Conservation (phyloP, 2,888 invertebrate species). For the Idaea dimidiata region DNA sequence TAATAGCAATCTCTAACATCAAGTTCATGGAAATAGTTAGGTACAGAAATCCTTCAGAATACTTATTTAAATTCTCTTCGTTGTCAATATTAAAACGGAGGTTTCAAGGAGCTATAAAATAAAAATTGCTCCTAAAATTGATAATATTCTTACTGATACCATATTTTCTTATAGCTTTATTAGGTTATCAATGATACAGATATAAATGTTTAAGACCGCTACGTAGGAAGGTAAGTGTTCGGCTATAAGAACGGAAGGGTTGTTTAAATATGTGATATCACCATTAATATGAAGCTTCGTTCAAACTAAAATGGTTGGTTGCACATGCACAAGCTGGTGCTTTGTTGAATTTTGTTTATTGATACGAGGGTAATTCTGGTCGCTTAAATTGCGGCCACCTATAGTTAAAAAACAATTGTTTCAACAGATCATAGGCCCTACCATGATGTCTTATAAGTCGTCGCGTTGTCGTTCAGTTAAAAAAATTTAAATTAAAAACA, state of each 20-base stretch:
- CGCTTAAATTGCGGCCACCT: too few species aligned
- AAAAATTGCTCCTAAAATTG: slow-evolving; percentile 29
- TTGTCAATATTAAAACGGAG: slow-evolving; percentile 42
- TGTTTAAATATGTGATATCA: not conserved
- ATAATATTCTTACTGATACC: slow-evolving; percentile 33
- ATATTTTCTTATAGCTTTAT: slow-evolving; percentile 2
- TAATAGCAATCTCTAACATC: not conserved
- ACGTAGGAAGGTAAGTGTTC: not conserved
- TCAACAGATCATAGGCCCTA: too few species aligned
- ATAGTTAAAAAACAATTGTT: too few species aligned
- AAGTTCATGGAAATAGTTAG: not conserved
- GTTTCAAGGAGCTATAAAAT: slow-evolving; percentile 36
- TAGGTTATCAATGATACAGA: not conserved
- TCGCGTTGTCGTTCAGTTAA: too few species aligned
- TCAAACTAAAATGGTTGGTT: not conserved
- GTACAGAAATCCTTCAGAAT: slow-evolving; percentile 23
- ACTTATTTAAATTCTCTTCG: slow-evolving; percentile 10
- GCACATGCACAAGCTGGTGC: not conserved
- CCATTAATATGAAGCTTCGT: not conserved
- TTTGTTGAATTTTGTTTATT: not conserved
- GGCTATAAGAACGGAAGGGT: not conserved
- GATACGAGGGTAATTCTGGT: too few species aligned
- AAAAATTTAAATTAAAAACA: too few species aligned
- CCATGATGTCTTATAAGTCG: too few species aligned
- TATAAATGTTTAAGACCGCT: not conserved